phyloP scores from a whole-genome alignment of 2,797 vertebrate genomes.

The Sebastes dallii region DNA sequence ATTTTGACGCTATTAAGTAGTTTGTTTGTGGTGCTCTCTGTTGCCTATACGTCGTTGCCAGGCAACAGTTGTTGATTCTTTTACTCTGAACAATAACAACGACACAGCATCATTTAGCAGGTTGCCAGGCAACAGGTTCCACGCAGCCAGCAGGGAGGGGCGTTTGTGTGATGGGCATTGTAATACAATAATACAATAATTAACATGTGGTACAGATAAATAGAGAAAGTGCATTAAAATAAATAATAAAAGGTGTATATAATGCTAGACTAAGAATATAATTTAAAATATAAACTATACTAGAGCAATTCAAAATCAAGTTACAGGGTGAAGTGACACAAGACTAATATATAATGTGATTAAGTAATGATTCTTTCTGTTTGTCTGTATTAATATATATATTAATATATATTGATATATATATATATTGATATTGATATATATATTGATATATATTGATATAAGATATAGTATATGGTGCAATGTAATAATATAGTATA shows the following conservation, averaged over 20 bases:
- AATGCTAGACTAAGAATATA: neutral
- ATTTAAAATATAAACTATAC: no score
- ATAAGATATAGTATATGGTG: neutral
- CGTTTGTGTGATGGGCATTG: no score
- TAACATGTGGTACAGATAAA: neutral
- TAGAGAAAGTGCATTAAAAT: neutral
- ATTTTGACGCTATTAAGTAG: neutral
- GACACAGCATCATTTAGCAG: neutral
- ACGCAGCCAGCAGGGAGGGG: neutral
- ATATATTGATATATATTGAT: no score
- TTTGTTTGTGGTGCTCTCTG: neutral
- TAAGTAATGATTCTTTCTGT: no score
- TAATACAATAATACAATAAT: no score
- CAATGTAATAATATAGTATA: neutral
- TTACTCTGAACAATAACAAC: neutral
- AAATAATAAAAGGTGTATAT: neutral
- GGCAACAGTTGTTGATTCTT: neutral
- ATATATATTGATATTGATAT: no score
- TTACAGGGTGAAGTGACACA: no score
- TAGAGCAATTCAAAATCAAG: no score
- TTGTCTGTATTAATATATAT: no score
- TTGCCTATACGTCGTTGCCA: neutral
- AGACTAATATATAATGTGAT: no score
- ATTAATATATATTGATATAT: no score
- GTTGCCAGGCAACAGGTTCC: slow-evolving; percentile 40